Evolutionary conservation across 2,888 invertebrate species (phyloP).

Genomic region (Isotomurus palustris): DNA sequence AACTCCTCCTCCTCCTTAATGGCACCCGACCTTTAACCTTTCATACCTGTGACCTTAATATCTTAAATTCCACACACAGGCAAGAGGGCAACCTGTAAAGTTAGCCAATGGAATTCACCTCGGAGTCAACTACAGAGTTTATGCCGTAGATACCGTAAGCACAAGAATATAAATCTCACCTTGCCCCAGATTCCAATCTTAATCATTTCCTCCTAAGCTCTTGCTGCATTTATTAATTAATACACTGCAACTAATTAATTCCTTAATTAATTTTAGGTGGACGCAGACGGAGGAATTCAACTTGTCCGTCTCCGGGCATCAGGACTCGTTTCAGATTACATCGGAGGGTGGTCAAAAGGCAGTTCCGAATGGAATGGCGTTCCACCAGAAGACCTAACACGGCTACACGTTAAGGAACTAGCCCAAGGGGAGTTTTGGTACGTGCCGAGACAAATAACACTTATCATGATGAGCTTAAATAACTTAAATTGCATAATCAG

Average conservation of each 20-base stretch:
- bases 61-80: constrained; percentile 24
- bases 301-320: constrained; percentile 66
- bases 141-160: constrained; percentile 66
- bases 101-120: constrained; percentile 67
- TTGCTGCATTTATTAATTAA: not conserved
- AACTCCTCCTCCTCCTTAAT: not conserved
- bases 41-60: not conserved
- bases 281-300: constrained; percentile 64
- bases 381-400: constrained; percentile 66
- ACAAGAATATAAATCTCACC: constrained; percentile 1
- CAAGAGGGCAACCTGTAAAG: constrained; percentile 52
- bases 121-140: constrained; percentile 74
- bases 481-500: too few relatives aligned
- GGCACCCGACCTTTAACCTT: not conserved
- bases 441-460: constrained; percentile 23
- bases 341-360: constrained; percentile 65
- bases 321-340: constrained; percentile 60
- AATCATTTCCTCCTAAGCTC: too few relatives aligned
- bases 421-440: constrained; percentile 71
- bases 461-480: not conserved
- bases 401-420: constrained; percentile 61
- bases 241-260: not conserved
- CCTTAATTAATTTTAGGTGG: constrained; percentile 55
- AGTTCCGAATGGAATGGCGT: constrained; percentile 70
- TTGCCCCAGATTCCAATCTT: too few relatives aligned